Percentiles rank a stretch among this genome's conserved stretches.
Conservation (phyloP, 1,140 invertebrate species). For the Megalopta genalis region DNA sequence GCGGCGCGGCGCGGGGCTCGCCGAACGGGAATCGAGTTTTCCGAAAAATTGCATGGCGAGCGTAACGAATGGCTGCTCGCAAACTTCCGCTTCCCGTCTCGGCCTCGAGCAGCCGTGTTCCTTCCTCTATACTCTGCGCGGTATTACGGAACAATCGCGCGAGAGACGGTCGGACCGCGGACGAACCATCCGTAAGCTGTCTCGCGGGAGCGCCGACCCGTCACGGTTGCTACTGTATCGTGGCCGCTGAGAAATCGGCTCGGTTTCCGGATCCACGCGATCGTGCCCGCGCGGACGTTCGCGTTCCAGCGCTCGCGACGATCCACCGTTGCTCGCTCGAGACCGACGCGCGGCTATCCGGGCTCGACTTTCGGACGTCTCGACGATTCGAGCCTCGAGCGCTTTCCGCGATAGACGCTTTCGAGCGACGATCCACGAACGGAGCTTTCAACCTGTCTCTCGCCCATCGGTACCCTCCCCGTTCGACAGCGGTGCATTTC, state of each 20-base stretch:
- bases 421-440: background rate
- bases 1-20: too few species aligned
- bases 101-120: background rate
- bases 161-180: slow-evolving; percentile 34
- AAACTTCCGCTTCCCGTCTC: slow-evolving; percentile 1
- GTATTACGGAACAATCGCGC: slow-evolving; percentile 54
- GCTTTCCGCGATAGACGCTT: too few species aligned
- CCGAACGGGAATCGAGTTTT: slow-evolving; percentile 33
- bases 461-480: background rate
- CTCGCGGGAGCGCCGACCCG: slow-evolving; percentile 22
- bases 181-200: slow-evolving; percentile 57
- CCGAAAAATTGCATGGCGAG: slow-evolving; percentile 49
- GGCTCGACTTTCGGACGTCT: too few species aligned
- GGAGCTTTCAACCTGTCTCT: background rate
- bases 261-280: background rate
- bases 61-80: slow-evolving; percentile 44
- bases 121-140: background rate
- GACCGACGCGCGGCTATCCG: too few species aligned
- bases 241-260: slow-evolving; percentile 3
- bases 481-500: background rate
- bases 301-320: background rate
- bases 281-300: too few species aligned
- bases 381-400: too few species aligned
- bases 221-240: background rate
- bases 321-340: too few species aligned